Evolutionary conservation across 2,113 vertebrate genomes (phyloP).

Genomic region (Alexandromys fortis): DNA sequence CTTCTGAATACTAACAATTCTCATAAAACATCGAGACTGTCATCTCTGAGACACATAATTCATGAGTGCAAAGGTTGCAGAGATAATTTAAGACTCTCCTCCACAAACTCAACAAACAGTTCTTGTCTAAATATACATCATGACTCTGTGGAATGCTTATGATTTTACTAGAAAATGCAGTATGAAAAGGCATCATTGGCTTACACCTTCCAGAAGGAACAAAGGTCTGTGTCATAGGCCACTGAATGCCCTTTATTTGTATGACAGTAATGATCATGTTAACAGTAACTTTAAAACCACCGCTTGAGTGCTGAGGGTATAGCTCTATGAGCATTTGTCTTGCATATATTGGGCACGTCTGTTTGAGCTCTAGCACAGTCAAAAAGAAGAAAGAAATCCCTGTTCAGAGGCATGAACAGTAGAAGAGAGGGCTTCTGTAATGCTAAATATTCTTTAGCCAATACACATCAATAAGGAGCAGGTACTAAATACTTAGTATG

Average conservation of each 20-base stretch:
- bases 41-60: conserved; percentile 60
- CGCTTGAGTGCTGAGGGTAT: no score
- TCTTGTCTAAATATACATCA: neutral
- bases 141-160: neutral
- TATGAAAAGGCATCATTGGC: neutral
- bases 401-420: neutral
- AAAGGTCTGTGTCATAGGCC: neutral
- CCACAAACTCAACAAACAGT: neutral
- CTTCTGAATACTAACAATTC: conserved; percentile 71
- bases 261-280: neutral
- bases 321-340: neutral
- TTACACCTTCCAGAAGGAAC: conserved; percentile 6
- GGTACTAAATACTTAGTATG: neutral
- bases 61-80: conserved; percentile 54
- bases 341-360: no score
- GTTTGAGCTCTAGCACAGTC: neutral
- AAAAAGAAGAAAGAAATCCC: neutral
- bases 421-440: neutral
- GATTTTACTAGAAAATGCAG: neutral
- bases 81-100: conserved; percentile 30
- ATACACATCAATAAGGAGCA: neutral
- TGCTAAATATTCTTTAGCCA: neutral
- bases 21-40: conserved; percentile 71
- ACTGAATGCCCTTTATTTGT: neutral
- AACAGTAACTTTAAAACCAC: neutral